A percentile compares a stretch with the other conserved stretches of the same genome.
Evolutionary conservation across 2,113 vertebrate genomes (phyloP).

Genomic region (Sakesphorus luctuosus): DNA sequence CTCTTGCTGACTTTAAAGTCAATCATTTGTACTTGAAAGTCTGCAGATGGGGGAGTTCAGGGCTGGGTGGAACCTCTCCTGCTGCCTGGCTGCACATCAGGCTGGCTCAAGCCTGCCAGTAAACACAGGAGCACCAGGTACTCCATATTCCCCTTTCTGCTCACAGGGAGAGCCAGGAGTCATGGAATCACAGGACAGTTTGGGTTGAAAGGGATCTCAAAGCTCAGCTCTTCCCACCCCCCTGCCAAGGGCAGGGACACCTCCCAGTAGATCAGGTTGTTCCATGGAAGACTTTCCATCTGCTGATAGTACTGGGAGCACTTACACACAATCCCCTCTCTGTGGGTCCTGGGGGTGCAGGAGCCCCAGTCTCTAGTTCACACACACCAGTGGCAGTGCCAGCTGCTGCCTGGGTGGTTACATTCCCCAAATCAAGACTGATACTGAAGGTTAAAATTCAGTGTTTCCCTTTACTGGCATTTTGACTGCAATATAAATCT

Average conservation of each 20-base stretch:
- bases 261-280: not conserved
- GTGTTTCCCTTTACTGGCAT: not conserved
- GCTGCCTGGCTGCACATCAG: not conserved
- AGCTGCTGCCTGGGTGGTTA: not conserved
- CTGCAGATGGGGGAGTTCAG: rapidly evolving
- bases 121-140: not conserved
- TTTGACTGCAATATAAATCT: not conserved
- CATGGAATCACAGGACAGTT: not conserved
- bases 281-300: not conserved
- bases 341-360: not conserved
- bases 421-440: not conserved
- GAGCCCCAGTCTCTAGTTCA: not conserved
- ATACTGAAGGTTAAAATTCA: not conserved
- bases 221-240: not conserved
- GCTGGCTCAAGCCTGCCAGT: not conserved
- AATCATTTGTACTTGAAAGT: not conserved
- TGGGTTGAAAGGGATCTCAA: not conserved
- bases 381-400: not conserved
- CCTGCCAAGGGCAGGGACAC: not conserved
- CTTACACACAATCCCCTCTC: not conserved
- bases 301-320: not conserved
- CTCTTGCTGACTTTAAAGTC: not conserved
- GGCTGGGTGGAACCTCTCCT: not conserved
- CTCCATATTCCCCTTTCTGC: not conserved
- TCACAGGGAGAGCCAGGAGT: not conserved